These are phyloP conservation scores for Blennius ocellaris DNA, from an alignment of 2,113 vertebrate species.

Conservation along the genomic window DNA sequence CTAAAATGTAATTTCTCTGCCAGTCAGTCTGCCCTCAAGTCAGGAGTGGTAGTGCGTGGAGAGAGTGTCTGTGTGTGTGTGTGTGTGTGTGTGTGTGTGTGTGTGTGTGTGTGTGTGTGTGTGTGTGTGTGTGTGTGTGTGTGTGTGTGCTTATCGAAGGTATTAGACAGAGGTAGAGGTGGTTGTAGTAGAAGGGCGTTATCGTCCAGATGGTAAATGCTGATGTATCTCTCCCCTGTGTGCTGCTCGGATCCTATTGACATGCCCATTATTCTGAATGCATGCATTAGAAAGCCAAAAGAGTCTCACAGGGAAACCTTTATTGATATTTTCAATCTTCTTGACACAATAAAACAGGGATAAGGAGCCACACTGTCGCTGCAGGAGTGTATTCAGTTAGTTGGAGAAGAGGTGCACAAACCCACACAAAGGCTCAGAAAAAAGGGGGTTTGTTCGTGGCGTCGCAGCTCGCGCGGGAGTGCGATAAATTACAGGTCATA, in stretches of 20 bases:
- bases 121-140: no score
- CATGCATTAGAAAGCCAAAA: constrained; percentile 29
- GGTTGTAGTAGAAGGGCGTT: constrained; percentile 1
- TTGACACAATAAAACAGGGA: constrained; percentile 39
- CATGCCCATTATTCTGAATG: constrained; percentile 46
- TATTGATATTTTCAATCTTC: constrained; percentile 52
- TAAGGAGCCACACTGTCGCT: neutral
- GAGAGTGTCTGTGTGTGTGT: constrained; percentile 18
- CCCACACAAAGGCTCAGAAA: constrained; percentile 29
- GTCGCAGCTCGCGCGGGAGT: constrained; percentile 16
- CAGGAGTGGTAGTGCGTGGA: constrained; percentile 42
- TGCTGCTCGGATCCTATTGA: constrained; percentile 28
- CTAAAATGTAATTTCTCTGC: constrained; percentile 46
- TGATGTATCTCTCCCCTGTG: constrained; percentile 28
- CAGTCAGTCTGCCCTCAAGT: constrained; percentile 41
- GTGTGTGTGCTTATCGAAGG: constrained; percentile 2
- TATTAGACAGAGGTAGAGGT: constrained; percentile 14
- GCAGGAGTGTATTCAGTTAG: neutral
- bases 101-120: constrained; percentile 24
- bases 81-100: neutral
- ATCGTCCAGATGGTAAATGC: constrained; percentile 21
- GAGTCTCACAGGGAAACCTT: constrained; percentile 30
- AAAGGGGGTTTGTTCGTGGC: constrained; percentile 3
- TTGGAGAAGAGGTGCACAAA: constrained; percentile 25
- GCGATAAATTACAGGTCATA: constrained; percentile 52